phyloP scores from a whole-genome alignment of 2,113 vertebrate species.

The Beaufortia kweichowensis region DNA sequence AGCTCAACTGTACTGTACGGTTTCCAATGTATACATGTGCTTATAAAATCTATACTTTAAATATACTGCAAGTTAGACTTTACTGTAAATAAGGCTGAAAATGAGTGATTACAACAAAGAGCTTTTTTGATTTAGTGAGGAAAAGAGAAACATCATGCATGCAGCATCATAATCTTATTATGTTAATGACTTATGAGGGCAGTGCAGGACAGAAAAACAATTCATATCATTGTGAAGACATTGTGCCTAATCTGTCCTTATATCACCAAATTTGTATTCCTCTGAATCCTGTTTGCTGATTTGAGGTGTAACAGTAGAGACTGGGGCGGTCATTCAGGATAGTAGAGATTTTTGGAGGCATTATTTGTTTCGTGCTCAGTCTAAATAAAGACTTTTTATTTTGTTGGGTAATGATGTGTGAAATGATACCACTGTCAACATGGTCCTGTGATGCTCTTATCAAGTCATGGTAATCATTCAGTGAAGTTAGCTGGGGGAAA shows the following conservation, averaged over 20 bases:
- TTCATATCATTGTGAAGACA: too few relatives aligned
- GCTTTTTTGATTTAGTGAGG: not conserved
- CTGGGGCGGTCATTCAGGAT: not conserved
- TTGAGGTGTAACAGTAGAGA: not conserved
- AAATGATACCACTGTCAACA: conserved; percentile 32
- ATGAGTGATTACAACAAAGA: not conserved
- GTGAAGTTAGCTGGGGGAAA: not conserved
- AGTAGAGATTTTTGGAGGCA: not conserved
- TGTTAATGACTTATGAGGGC: not conserved
- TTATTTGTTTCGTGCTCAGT: not conserved
- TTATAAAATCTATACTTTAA: too few relatives aligned
- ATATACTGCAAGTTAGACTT: too few relatives aligned
- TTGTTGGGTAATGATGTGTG: conserved; percentile 31
- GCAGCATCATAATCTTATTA: not conserved
- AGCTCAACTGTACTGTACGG: too few relatives aligned
- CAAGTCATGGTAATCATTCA: conserved; percentile 6
- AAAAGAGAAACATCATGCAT: not conserved
- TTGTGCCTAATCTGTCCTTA: too few relatives aligned
- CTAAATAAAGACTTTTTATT: conserved; percentile 9
- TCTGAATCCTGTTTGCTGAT: too few relatives aligned
- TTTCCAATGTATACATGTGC: too few relatives aligned
- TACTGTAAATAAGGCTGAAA: not conserved
- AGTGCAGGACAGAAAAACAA: too few relatives aligned
- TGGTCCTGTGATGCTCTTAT: not conserved
- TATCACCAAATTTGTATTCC: too few relatives aligned